Conservation (phyloP, 2,797 vertebrate genomes). For the Enteromius treurensis region DNA sequence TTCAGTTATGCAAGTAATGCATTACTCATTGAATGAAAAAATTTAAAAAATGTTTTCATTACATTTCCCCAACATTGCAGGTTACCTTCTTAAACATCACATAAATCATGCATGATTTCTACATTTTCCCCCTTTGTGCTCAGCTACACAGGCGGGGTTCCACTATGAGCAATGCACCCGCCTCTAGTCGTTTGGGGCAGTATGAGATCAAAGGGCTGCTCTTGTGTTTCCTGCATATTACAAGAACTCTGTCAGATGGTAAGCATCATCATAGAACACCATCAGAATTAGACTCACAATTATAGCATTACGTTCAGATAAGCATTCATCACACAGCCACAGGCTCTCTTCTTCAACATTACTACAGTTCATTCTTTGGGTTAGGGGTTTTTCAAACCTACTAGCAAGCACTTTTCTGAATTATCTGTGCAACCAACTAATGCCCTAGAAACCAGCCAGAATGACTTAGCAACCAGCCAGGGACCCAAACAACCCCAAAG, state of each 20-base stretch:
- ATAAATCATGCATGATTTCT: not conserved
- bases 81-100: not conserved
- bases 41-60: not conserved
- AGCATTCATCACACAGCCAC: not conserved
- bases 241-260: constrained; percentile 95
- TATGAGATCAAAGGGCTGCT: constrained; percentile 93
- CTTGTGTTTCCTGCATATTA: constrained; percentile 89
- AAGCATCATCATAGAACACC: constrained; percentile 54
- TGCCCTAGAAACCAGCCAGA: too few species aligned
- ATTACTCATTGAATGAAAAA: not conserved
- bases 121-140: not conserved
- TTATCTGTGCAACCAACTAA: too few species aligned
- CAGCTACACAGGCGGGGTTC: constrained; percentile 86
- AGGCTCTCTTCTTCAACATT: not conserved
- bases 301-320: not conserved
- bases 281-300: not conserved
- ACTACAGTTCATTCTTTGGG: too few species aligned
- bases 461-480: too few species aligned
- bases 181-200: constrained; percentile 82
- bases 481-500: too few species aligned
- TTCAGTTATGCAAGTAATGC: not conserved
- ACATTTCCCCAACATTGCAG: not conserved
- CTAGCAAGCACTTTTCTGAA: too few species aligned
- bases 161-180: constrained; percentile 82
- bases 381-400: too few species aligned